These are phyloP conservation scores for Willowsia nigromaculata DNA, from an alignment of 2,888 invertebrate genomes.

Conservation along the genomic window DNA sequence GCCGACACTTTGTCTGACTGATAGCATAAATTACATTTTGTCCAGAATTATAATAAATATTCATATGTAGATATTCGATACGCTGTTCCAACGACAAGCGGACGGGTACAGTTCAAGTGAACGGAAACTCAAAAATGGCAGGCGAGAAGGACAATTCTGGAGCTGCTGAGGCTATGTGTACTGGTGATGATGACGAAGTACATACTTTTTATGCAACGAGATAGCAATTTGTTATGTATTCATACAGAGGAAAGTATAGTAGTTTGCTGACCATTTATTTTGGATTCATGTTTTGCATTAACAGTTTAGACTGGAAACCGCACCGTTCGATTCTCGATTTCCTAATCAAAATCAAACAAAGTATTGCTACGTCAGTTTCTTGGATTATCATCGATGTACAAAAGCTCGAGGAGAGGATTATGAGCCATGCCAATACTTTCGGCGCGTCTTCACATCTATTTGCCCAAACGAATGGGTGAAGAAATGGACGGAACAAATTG, in stretches of 20 bases:
- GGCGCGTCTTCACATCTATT: slow-evolving; percentile 87
- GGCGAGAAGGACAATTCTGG: neutral
- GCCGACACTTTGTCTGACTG: too few species aligned
- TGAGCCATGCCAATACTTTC: slow-evolving; percentile 94
- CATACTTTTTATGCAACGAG: too few species aligned
- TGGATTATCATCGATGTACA: slow-evolving; percentile 95
- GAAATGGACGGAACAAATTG: slow-evolving; percentile 92
- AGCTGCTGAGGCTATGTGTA: slow-evolving; percentile 14
- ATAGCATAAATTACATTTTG: too few species aligned
- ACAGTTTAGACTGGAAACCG: slow-evolving; percentile 66
- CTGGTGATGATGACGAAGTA: slow-evolving; percentile 32
- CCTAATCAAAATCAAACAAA: slow-evolving; percentile 97
- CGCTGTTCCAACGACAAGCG: too few species aligned
- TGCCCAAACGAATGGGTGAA: slow-evolving; percentile 94
- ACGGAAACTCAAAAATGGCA: neutral
- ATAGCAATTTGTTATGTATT: too few species aligned
- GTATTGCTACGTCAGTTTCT: slow-evolving; percentile 94
- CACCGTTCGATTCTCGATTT: slow-evolving; percentile 96
- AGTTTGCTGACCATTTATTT: neutral
- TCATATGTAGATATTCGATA: too few species aligned
- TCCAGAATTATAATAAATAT: too few species aligned
- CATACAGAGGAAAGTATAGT: too few species aligned
- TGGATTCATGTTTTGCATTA: neutral
- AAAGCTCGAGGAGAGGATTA: slow-evolving; percentile 92
- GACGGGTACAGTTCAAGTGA: neutral